These are phyloP conservation scores for Macrosiphum euphorbiae DNA, from an alignment of 2,888 invertebrate species.

Conservation along the genomic window DNA sequence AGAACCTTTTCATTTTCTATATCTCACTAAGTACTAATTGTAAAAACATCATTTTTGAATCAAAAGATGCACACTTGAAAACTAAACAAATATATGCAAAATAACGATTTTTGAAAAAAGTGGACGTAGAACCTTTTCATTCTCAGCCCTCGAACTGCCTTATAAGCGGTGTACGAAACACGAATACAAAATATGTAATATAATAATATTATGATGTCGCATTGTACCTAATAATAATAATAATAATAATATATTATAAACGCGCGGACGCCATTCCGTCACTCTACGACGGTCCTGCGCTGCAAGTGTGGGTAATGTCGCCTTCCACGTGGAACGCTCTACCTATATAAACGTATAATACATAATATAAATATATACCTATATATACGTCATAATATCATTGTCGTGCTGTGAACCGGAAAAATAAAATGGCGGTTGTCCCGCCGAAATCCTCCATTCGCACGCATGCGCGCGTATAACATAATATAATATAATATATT, in stretches of 20 bases:
- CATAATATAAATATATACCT: neutral
- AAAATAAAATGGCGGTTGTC: constrained; percentile 46
- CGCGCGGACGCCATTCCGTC: constrained; percentile 23
- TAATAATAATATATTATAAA: neutral
- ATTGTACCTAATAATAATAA: too few relatives aligned
- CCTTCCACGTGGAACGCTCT: neutral
- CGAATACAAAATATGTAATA: neutral
- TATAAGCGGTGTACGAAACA: neutral
- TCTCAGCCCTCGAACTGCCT: too few relatives aligned
- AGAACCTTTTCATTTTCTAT: too few relatives aligned
- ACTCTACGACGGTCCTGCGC: constrained; percentile 9
- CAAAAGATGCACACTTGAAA: too few relatives aligned
- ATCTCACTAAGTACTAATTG: too few relatives aligned
- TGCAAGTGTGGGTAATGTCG: neutral
- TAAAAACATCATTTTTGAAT: too few relatives aligned
- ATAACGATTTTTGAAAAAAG: too few relatives aligned
- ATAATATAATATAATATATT: neutral
- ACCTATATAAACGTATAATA: neutral
- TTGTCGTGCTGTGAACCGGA: neutral
- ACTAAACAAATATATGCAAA: too few relatives aligned
- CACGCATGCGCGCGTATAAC: neutral
- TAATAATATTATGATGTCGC: neutral
- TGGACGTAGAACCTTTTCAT: too few relatives aligned
- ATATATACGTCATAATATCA: neutral
- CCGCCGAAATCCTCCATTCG: constrained; percentile 25